Conservation (phyloP, 2,113 vertebrate genomes). For the Laticauda colubrina region DNA sequence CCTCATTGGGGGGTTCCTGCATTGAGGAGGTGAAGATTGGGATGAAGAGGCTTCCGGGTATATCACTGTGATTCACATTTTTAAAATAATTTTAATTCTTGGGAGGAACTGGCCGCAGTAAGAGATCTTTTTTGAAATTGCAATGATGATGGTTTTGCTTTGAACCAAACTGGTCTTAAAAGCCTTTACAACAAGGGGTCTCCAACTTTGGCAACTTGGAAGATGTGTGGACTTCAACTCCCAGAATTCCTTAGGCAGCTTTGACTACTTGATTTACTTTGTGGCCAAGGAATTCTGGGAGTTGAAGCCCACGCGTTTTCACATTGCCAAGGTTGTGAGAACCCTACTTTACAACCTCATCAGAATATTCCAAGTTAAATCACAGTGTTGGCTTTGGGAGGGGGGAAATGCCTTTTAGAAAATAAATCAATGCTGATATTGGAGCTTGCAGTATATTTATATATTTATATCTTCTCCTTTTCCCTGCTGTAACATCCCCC, state of each 20-base stretch:
- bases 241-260: no score
- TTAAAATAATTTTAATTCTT: not conserved
- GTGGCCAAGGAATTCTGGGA: no score
- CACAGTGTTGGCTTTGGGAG: not conserved
- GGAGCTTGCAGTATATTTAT: not conserved
- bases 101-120: not conserved
- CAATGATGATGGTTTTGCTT: not conserved
- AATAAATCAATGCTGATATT: not conserved
- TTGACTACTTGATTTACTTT: no score
- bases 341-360: not conserved
- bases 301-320: no score
- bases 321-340: no score
- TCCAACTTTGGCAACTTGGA: no score
- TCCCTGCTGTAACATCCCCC: not conserved
- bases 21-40: not conserved
- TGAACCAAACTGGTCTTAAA: not conserved
- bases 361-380: not conserved
- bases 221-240: no score
- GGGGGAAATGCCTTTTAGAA: not conserved
- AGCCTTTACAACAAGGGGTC: not conserved
- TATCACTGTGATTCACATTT: constrained; percentile 6
- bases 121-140: not conserved
- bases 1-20: not conserved
- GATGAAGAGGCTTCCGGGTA: not conserved
- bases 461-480: not conserved